Conservation (phyloP, 2,888 invertebrate species). For the Erannis defoliaria region DNA sequence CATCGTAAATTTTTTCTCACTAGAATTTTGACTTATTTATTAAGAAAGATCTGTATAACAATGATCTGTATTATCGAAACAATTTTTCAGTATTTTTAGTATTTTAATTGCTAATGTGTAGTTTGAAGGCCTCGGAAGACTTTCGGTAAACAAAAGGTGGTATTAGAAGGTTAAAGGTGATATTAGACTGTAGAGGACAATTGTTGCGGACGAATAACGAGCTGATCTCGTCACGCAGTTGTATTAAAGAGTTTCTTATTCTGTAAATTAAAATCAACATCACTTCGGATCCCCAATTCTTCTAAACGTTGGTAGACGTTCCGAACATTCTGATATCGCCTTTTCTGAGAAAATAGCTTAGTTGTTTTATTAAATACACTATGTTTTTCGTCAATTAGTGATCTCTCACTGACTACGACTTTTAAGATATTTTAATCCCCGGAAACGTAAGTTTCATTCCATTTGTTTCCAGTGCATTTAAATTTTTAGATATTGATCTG, state of each 20-base stretch:
- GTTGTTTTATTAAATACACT: background rate
- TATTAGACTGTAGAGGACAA: background rate
- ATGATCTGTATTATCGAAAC: conserved; percentile 11
- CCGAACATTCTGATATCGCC: background rate
- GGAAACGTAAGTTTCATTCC: too few species aligned
- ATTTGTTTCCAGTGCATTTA: too few species aligned
- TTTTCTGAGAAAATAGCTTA: background rate
- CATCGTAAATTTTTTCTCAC: background rate
- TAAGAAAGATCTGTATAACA: background rate
- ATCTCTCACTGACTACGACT: background rate
- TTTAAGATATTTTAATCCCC: too few species aligned
- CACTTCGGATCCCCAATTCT: background rate
- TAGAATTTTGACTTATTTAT: conserved; percentile 5
- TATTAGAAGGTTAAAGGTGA: background rate
- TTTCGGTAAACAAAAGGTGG: background rate
- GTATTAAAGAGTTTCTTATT: background rate
- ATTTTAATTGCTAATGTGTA: conserved; percentile 6
- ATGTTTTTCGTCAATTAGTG: background rate
- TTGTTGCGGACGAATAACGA: background rate
- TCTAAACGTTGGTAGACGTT: background rate
- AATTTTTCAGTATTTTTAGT: conserved; percentile 1
- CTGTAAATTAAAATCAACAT: background rate
- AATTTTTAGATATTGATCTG: too few species aligned
- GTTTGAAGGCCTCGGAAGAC: background rate
- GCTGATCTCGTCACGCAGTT: background rate